Base-by-base conservation (phyloP, 2,113 vertebrate genomes). In the Oncorhynchus clarkii region DNA sequence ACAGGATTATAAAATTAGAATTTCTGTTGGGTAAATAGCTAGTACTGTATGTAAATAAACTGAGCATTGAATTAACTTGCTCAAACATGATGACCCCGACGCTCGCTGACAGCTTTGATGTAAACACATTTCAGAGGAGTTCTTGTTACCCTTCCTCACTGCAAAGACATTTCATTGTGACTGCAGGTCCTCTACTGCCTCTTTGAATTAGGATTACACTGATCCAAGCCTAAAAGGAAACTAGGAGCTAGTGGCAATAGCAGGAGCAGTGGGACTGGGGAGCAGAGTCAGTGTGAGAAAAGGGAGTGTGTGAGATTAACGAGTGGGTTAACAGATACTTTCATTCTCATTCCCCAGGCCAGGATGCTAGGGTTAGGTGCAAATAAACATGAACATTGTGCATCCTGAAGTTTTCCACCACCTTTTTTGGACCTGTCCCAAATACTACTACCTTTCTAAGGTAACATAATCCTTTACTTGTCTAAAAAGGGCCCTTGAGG, bases 361-460 rank as follows among this genome's bases (percentile, higher is more conserved):
- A 18, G 9, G 48, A 34, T 34, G 73, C 34, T 76, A 76, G 72
- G 7, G 18, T 68, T 57, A 78, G 48, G 70, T 76, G 75, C 73
- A 70, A 80, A 70, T 45, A 70, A 68, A 82, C 74, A 74, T 59
- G 20, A 71, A 79, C 26, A 73, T 77, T 13, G 11, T 54, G 70
- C 39, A 74, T 48, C 22, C 22, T 70, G 48, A 69, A 39, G 6
- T 27, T n/a, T 70, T 68, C 29, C 45, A 49, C n/a, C 77, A 75
- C 49, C 54, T 80, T 75, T 57, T 78, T 73, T 79, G 74, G 76
- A 83, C 73, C 57, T 68, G 65, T 87, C 72, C 75, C 73, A 84
- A 73, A 83, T 75, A 80, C 45, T 62, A 27, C 83, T 82, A 67
- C 27, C 60, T 69, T 74, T 79, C 31, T 71, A n/a, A 26, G 6